phyloP scores from a whole-genome alignment of 2,888 invertebrate genomes.

The Chrysina gloriosa region DNA sequence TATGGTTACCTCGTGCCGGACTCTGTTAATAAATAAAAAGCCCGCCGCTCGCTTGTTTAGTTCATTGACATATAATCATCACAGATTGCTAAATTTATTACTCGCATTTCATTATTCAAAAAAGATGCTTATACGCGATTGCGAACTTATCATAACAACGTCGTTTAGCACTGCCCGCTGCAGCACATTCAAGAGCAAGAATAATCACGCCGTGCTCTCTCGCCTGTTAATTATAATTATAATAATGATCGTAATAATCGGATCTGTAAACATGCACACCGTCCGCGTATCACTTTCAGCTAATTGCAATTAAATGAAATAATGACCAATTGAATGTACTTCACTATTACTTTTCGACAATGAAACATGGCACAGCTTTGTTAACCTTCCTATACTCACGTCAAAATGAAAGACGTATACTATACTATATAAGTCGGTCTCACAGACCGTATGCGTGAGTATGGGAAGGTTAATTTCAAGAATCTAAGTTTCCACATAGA shows the following conservation, averaged over 20 bases:
- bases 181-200: neutral
- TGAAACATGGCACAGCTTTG: too few relatives aligned
- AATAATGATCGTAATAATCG: conserved; percentile 23
- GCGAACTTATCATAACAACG: conserved; percentile 37
- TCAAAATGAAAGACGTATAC: too few relatives aligned
- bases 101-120: conserved; percentile 45
- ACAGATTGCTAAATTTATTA: conserved; percentile 50
- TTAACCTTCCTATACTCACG: too few relatives aligned
- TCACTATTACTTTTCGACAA: neutral
- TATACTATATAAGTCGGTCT: too few relatives aligned
- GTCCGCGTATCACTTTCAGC: conserved; percentile 19
- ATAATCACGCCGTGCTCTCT: neutral
- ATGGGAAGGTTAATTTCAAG: too few relatives aligned
- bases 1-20: conserved; percentile 52
- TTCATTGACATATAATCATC: conserved; percentile 53
- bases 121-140: conserved; percentile 39
- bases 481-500: too few relatives aligned
- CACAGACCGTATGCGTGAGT: too few relatives aligned
- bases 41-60: conserved; percentile 49
- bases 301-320: conserved; percentile 36
- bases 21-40: conserved; percentile 51
- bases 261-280: conserved; percentile 22
- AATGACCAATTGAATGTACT: conserved; percentile 13
- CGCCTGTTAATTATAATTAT: conserved; percentile 28
- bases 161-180: conserved; percentile 19